Evolutionary conservation across 2,113 vertebrate genomes (phyloP).

Genomic region (Progne subis): DNA sequence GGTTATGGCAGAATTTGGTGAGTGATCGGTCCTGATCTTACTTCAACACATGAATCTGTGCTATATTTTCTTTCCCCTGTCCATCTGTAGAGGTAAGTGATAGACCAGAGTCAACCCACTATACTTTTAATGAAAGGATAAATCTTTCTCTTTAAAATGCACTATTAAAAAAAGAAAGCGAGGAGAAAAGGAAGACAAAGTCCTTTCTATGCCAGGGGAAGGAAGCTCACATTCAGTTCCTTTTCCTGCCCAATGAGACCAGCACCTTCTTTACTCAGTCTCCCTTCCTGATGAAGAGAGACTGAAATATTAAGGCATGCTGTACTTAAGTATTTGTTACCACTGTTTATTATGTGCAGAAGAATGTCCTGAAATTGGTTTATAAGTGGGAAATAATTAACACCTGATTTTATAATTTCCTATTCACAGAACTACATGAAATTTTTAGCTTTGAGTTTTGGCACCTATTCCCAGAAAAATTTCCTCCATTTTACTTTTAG

Average conservation of each 20-base stretch:
- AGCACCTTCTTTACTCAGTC: not conserved
- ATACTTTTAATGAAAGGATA: not conserved
- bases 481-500: not conserved
- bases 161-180: not conserved
- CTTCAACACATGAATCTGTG: not conserved
- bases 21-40: not conserved
- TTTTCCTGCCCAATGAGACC: not conserved
- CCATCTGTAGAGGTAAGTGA: not conserved
- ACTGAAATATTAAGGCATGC: not conserved
- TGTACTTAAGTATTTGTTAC: not conserved
- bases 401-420: not conserved
- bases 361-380: not conserved
- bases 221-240: not conserved
- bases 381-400: not conserved
- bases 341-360: not conserved
- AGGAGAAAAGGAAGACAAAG: not conserved
- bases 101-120: not conserved
- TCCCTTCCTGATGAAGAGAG: not conserved
- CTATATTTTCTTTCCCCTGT: not conserved
- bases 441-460: not conserved
- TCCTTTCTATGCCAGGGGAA: not conserved
- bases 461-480: not conserved
- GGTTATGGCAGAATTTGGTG: no score
- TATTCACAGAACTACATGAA: not conserved
- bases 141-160: not conserved